Base-by-base conservation (phyloP, 2,113 vertebrate species). In the Plecotus auritus region DNA sequence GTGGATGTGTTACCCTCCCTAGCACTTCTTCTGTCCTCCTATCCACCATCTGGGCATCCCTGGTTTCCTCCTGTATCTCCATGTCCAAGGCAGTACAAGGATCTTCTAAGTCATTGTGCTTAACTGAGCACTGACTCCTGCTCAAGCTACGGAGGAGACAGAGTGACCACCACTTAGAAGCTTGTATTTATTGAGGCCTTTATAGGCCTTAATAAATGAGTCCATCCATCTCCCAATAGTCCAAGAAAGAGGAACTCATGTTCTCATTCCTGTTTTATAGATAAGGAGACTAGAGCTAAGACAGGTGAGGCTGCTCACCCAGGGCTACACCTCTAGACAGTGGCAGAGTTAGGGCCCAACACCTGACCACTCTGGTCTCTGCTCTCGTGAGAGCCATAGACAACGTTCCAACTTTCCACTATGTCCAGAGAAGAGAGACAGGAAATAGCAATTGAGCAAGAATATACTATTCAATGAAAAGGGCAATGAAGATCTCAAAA, bases 401-500 rank as follows among this genome's bases (percentile, higher is more conserved):
- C 1, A 1, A 26, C 22, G 32, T 64, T n/a, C 54, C 12, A 35
- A 37, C n/a, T 66, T 78, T 84, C 61, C 4, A 9, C 40, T 47
- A 4, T 10, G 42, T 18, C 73, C 26, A 10, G 73, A 47, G 13
- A 26, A 45, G 40, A 76, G 28, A 76, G 37, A 47, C 42, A 47
- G 56, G 64, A 93, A 93, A 81, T 10, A 40, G 67, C 67, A 45
- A 80, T 28, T 13, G 47, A 56, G 8, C 40, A 5, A 73, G 47
- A 59, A 59, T 26, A 51, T 7, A 47, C 5, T 51, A 32, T 20
- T 47, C 45, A 42, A 49, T 22, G 61, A 78, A 49, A 18, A 66
- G 40, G 45, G 30, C 0, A 0, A 54, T 13, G 35, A n/a, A 22
- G 18, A n/a, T 17, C 30, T 42, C 45, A 51, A 35, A 45, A 61